Evolutionary conservation across 2,888 invertebrate species (phyloP).

Genomic region (Lamellibrachia columna): DNA sequence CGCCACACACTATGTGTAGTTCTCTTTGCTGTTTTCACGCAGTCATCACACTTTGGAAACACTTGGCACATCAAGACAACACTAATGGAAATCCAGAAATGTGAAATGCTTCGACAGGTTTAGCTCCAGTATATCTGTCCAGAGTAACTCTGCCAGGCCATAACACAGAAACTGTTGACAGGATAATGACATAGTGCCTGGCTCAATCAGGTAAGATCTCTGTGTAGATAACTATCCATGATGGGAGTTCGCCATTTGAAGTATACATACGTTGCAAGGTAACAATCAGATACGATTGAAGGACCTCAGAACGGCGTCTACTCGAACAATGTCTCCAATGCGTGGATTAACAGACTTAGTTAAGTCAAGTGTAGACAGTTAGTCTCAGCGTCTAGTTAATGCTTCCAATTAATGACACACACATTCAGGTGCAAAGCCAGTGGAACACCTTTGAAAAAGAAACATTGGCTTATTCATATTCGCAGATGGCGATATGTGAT

Average conservation of each 20-base stretch:
- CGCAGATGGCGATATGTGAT: neutral
- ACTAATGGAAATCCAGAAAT: neutral
- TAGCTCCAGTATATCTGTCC: neutral
- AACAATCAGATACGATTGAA: constrained; percentile 11
- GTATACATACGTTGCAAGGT: neutral
- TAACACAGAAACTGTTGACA: neutral
- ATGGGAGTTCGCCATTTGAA: neutral
- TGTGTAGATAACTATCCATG: neutral
- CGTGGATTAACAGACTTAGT: neutral
- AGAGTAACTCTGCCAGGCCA: neutral
- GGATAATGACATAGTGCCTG: neutral
- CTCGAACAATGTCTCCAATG: neutral
- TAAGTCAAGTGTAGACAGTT: neutral
- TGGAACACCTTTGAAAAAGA: neutral
- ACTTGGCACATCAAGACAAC: neutral
- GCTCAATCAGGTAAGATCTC: neutral
- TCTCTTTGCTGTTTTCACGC: neutral
- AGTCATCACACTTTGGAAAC: too few relatives aligned
- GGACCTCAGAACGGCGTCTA: neutral
- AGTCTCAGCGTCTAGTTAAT: neutral
- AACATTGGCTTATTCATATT: neutral
- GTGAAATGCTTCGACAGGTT: neutral
- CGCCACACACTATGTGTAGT: neutral
- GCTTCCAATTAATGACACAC: constrained; percentile 4
- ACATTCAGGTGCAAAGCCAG: neutral